Base-by-base conservation (phyloP, 2,113 vertebrate species). In the Odobenus rosmarus region DNA sequence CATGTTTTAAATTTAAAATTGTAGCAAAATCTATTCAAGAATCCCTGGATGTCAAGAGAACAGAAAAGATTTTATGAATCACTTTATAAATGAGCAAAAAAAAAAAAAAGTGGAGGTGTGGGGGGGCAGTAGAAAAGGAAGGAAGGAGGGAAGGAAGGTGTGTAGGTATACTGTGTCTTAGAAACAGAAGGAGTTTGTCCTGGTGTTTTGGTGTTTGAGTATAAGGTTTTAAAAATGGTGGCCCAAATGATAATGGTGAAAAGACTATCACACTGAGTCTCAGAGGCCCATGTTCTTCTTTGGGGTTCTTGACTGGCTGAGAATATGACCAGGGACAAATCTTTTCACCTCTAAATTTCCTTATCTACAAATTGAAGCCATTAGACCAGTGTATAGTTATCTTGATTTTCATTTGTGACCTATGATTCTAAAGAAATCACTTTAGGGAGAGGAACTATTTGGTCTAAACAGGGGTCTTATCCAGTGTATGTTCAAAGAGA, bases 1-100 rank as follows among this genome's bases (percentile, higher is more conserved):
- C 59, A 81, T 67, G 19, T 87, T 49, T 96, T 72, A 80, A 96
- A 82, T 91, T 79, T 46, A 46, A 81, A 95, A 93, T 13, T 55
- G 12, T 84, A 90, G 11, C 1, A 77, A 89, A 90, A 92, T 95
- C 5, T 80, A 87, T 67, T 94, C 3, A 91, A 93, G 36, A 94
- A 74, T 96, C 18, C 0, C 16, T 76, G 71, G 9, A 77, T 93
- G 5, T 72, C 26, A 89, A 85, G 79, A 88, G 23, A 82, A 9
- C 11, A 88, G 12, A 94, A 14, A 57, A 92, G 4, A 59, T 71
- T 88, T 92, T 79, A 57, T 8, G 2, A 74, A 57, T 3, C 1
- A 62, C 23, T 57, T 82, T 96, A 18, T 95, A 33, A 90, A 82
- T 86, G 28, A 31, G 7, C n/a, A 61, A 9, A 33, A 88, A 88